Evolutionary conservation across 2,888 invertebrate genomes (phyloP).

Genomic region (Hirtodrosophila trivittata): DNA sequence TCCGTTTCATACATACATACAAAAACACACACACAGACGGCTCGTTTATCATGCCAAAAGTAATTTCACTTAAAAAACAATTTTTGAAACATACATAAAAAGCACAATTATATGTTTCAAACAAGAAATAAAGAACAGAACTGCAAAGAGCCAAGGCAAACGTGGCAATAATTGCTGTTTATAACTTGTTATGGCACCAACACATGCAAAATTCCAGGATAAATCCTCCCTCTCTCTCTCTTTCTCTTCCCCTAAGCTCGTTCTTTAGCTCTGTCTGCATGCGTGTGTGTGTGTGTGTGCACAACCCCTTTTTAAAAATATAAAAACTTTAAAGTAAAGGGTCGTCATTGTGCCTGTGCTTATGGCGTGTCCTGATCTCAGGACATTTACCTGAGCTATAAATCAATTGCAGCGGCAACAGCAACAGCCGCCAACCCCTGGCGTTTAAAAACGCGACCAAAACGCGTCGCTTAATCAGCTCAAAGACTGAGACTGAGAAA

Average conservation of each 20-base stretch:
- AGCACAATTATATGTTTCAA: slow-evolving; percentile 74
- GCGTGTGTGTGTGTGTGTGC: slow-evolving; percentile 39
- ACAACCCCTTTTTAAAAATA: slow-evolving; percentile 65
- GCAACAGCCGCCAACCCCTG: slow-evolving; percentile 16
- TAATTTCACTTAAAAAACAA: slow-evolving; percentile 78
- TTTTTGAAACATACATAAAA: slow-evolving; percentile 70
- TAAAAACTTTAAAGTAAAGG: slow-evolving; percentile 50
- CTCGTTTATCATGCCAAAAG: slow-evolving; percentile 48
- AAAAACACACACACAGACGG: slow-evolving; percentile 8
- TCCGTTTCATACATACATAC: slow-evolving; percentile 11
- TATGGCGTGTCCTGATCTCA: slow-evolving; percentile 73
- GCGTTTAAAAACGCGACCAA: slow-evolving; percentile 39
- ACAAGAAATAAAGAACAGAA: slow-evolving; percentile 55
- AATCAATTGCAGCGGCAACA: slow-evolving; percentile 62
- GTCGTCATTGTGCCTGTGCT: slow-evolving; percentile 36
- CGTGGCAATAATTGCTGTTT: slow-evolving; percentile 74
- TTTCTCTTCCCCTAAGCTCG: background rate
- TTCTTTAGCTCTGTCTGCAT: slow-evolving; percentile 1
- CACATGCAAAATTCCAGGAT: slow-evolving; percentile 69
- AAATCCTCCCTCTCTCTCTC: slow-evolving; percentile 18
- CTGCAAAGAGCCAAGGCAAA: slow-evolving; percentile 24
- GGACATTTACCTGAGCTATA: slow-evolving; percentile 76
- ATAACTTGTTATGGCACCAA: slow-evolving; percentile 77
- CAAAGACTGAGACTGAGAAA: too few species aligned
- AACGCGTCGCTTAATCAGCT: slow-evolving; percentile 39